phyloP scores from a whole-genome alignment of 2,113 vertebrate genomes.

The Myrmecophaga tridactyla region DNA sequence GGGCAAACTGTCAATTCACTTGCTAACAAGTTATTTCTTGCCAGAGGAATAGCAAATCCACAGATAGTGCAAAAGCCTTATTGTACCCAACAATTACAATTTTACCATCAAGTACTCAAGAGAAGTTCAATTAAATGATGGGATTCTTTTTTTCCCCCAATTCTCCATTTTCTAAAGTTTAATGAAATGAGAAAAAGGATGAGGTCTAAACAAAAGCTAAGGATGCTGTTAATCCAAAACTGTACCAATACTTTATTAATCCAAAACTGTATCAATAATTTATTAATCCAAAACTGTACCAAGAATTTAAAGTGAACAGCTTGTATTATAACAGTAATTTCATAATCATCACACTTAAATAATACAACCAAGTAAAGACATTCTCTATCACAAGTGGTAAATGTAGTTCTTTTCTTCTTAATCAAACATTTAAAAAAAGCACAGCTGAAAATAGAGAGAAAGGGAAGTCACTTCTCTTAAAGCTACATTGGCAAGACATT shows the following conservation, averaged over 20 bases:
- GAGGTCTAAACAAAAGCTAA: neutral
- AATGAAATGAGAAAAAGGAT: neutral
- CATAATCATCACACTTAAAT: neutral
- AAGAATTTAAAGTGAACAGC: neutral
- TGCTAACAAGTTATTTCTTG: neutral
- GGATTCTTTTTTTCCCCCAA: neutral
- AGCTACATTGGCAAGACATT: neutral
- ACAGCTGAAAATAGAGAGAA: neutral
- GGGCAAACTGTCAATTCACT: neutral
- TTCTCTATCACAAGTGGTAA: neutral
- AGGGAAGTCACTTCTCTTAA: neutral
- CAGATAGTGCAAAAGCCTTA: neutral
- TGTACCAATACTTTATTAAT: neutral
- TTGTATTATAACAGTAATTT: neutral
- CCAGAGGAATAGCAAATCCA: neutral
- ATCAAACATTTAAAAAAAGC: constrained; percentile 13
- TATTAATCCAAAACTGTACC: neutral
- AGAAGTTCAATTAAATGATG: neutral
- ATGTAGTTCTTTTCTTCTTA: neutral
- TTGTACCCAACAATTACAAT: neutral
- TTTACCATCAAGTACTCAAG: neutral
- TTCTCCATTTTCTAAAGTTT: neutral
- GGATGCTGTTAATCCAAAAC: neutral
- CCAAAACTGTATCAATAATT: neutral
- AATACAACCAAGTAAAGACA: constrained; percentile 1